Evolutionary conservation across 2,888 invertebrate genomes (phyloP), one percentile per base, ranked within the genome.

Genomic region (Pheosia gnoma): DNA sequence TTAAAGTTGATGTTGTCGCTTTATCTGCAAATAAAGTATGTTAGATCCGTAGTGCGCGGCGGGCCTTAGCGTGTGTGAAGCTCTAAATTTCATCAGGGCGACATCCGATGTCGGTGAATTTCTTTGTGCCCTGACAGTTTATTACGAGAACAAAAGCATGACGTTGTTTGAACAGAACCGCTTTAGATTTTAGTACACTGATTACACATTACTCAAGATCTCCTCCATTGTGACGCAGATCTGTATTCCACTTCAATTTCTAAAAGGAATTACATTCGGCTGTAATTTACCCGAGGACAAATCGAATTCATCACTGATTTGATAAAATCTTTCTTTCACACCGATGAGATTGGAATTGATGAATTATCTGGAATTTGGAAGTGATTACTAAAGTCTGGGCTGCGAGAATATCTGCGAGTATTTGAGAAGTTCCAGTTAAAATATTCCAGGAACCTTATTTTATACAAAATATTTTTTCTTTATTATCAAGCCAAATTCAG

Each of bases 81-180:
- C 77, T 77, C 80, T 86, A 85, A 88, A 89, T 88, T 86, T 87
- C 75, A 81, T 78, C 78, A 79, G 79, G 80, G 80, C 77, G 83
- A 85, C 87, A 87, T 86, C 81, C 83, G 84, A 84, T 83, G 84
- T 83, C 85, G 80, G 84, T 80, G 83, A 83, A 83, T 86, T 89
- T 89, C 89, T 89, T 90, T 90, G 89, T 89, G 75, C 78, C 78
- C 82, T 86, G 87, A 86, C 88, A 87, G 88, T 89, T 90, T 90
- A 90, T 89, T 89, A 89, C 76, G 86, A 86, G 89, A 89, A 90
- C 90, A 89, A 90, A 85, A 86, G 88, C 83, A 80, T 84, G 83
- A 83, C 84, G 83, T 81, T 85, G 83, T 88, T 86, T 83, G 86
- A 88, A 80, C 82, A 82, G 83, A 84, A 83, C 85, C 88, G 82